Evolutionary conservation across 2,113 vertebrate species (phyloP), one percentile per base, ranked within the genome.

Genomic region (Carassius carassius): DNA sequence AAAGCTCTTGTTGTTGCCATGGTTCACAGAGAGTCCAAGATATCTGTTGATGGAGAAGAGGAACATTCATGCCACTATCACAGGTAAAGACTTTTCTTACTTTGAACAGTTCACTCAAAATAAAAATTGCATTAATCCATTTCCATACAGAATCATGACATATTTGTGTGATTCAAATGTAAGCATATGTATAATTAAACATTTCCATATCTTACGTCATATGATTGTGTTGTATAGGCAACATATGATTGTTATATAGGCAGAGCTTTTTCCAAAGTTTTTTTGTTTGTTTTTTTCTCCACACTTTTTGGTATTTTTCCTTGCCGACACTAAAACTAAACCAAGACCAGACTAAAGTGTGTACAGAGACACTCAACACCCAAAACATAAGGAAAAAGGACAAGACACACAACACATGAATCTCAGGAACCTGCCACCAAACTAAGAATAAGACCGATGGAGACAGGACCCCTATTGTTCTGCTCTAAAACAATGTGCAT

Each of bases 1-100:
- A 32, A 96, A 98, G 89, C 91, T 97, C 75, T 78, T 96, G 83
- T 90, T 97, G 87, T 92, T 98, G 86, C 96, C 94, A 76, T 97
- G 95, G 94, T 97, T 97, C 91, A 96, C 96, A 0, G 96, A 98
- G 92, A 97, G 96, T 88, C 97, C 97, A 0, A 94, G 97, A 0
- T 97, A 97, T 90, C 93, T 98, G 84, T 91, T 98, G 84, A 97
- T 97, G 77, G 96, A 98, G 88, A 97, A 93, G 84, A 92, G 91
- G 0, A 92, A 98, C 0, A 0, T 96, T 83, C 91, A 90, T 0
- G 94, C 93, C 77, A 94, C 97, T 35, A 92, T 96, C 10, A 86
- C 89, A 89, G 96, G 97, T 98, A 84, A 93, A 0, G 10, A 21
- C 32, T 49, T 74, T 16, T 65, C 75, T 12, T 72, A 0, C n/a